Conservation (phyloP, 2,888 invertebrate genomes). For the Plutella xylostella region DNA sequence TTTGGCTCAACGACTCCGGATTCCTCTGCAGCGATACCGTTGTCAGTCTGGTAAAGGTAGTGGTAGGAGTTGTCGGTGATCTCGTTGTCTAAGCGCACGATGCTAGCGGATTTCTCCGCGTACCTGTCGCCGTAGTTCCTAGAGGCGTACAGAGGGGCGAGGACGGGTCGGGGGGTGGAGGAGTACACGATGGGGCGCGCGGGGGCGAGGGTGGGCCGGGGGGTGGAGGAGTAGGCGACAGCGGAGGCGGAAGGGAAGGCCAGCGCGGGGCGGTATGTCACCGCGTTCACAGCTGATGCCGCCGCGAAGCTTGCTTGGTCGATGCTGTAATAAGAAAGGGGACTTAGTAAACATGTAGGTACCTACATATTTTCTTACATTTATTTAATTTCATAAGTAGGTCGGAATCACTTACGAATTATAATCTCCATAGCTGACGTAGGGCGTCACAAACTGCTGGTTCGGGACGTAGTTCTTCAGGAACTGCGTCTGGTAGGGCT, state of each 20-base stretch:
- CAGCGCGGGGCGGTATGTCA: conserved; percentile 31
- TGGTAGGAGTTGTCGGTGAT: conserved; percentile 67
- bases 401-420: too few relatives aligned
- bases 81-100: conserved; percentile 63
- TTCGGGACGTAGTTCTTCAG: too few relatives aligned
- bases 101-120: conserved; percentile 64
- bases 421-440: too few relatives aligned
- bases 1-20: conserved; percentile 69
- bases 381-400: too few relatives aligned
- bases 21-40: conserved; percentile 75
- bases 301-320: conserved; percentile 27
- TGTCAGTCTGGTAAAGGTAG: conserved; percentile 73
- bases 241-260: neutral
- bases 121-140: conserved; percentile 18
- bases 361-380: too few relatives aligned
- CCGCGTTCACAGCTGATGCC: conserved; percentile 25
- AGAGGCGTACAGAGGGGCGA: neutral
- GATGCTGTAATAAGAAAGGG: conserved; percentile 27
- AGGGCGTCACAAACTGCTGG: conserved; percentile 22
- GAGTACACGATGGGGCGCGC: neutral
- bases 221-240: neutral
- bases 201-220: neutral
- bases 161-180: neutral
- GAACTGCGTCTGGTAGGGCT: neutral
- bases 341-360: too few relatives aligned